Conservation (phyloP, 2,888 invertebrate species). For the Sarcophaga subvicina region DNA sequence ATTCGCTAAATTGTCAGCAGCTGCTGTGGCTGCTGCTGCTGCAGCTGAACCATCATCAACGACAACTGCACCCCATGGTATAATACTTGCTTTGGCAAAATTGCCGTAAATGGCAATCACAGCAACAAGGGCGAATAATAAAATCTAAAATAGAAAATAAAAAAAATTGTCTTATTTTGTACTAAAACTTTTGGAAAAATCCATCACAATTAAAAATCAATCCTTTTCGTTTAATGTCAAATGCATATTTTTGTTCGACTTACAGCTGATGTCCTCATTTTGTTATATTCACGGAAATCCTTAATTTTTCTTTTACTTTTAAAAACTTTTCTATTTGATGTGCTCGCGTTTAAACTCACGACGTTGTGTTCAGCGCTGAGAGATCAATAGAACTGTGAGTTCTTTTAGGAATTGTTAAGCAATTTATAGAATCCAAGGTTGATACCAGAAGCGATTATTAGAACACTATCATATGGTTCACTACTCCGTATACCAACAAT, state of each 20-base stretch:
- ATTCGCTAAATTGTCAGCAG: conserved; percentile 59
- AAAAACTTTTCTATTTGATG: conserved; percentile 1
- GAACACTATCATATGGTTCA: background rate
- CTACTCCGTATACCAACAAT: background rate
- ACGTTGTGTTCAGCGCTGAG: conserved; percentile 44
- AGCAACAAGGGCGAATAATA: conserved; percentile 63
- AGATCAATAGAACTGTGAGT: conserved; percentile 65
- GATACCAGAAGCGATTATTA: conserved; percentile 16
- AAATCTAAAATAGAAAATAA: conserved; percentile 55
- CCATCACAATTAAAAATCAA: too few relatives aligned
- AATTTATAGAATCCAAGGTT: conserved; percentile 68
- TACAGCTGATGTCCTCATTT: conserved; percentile 70
- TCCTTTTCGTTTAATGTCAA: too few relatives aligned
- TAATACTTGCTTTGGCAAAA: conserved; percentile 53
- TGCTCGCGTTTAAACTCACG: conserved; percentile 9
- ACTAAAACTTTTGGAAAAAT: too few relatives aligned
- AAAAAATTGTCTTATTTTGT: too few relatives aligned
- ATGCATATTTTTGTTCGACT: background rate
- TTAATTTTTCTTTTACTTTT: background rate
- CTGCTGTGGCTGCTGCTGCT: conserved; percentile 59
- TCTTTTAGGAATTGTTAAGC: conserved; percentile 53
- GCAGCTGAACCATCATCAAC: conserved; percentile 55
- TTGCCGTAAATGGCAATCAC: conserved; percentile 55
- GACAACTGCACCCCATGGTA: conserved; percentile 55
- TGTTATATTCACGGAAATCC: conserved; percentile 41